These are phyloP conservation scores for Hemichromis elongatus DNA, from an alignment of 2,113 vertebrate species.

Conservation along the genomic window DNA sequence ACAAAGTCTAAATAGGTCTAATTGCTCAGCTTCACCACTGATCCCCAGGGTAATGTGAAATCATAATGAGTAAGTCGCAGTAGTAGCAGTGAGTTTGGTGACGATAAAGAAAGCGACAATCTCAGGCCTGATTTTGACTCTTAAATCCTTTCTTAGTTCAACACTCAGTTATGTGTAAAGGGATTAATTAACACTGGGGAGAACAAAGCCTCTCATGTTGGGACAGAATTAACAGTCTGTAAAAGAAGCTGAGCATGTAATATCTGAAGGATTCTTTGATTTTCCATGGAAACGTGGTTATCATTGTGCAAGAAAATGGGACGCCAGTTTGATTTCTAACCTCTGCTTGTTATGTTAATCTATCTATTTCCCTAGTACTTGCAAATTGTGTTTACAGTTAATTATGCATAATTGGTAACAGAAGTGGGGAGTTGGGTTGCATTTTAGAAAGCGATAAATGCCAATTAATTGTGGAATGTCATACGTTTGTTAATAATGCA, in stretches of 20 bases:
- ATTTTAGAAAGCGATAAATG: not conserved
- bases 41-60: not conserved
- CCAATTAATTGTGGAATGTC: conserved; percentile 27
- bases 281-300: not conserved
- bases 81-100: not conserved
- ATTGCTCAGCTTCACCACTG: conserved; percentile 9
- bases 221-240: not conserved
- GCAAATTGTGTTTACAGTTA: conserved; percentile 1
- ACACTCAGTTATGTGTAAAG: not conserved
- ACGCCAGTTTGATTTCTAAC: not conserved
- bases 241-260: not conserved
- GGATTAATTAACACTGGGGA: conserved; percentile 18
- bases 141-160: not conserved
- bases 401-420: conserved; percentile 2
- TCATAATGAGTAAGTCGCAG: not conserved
- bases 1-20: conserved; percentile 10
- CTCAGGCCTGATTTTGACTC: not conserved
- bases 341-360: not conserved
- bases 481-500: conserved; percentile 53
- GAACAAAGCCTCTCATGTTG: conserved; percentile 15
- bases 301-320: not conserved
- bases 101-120: not conserved
- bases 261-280: not conserved
- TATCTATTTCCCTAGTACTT: not conserved
- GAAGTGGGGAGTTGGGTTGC: not conserved